Evolutionary conservation across 2,888 invertebrate genomes (phyloP), one percentile per base, ranked within the genome.

Genomic region (Drepanosiphum platanoidis): DNA sequence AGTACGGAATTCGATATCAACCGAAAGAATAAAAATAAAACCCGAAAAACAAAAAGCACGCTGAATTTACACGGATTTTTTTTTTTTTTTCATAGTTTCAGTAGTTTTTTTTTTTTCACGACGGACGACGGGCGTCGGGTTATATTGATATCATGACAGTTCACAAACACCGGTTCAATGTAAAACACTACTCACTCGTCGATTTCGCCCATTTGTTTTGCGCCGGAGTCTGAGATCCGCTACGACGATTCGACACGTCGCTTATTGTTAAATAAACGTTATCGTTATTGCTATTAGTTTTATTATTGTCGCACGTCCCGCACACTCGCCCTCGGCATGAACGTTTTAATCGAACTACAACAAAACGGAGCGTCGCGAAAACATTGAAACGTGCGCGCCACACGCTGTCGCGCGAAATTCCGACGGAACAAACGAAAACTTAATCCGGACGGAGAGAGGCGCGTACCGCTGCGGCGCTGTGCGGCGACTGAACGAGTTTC

Each of bases 181-280:
- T n/a, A n/a, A n/a, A n/a, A n/a, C n/a, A 61, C 61, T 11, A 36
- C 77, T 61, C 61, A 77, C 77, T 36, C 61, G 77, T 34, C 36
- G 77, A 22, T 78, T 18, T 64, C 64, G 27, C 36, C 64, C 77
- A 78, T 78, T 75, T 75, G 3, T 15, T n/a, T n/a, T 46, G 39
- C n/a, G 13, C 27, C 18, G 30, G 30, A 0, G 3, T 30, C 15
- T 5, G 27, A 1, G 18, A 18, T 30, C 15, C 3, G 30, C 1
- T 42, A 42, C 8, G 30, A 42, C 8, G 30, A 2, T 27, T 8
- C 7, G 18, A 39, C 39, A 39, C 9, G 4, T n/a, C 13, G 70
- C 9, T 4, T 3, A 9, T 11, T 36, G 3, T 68, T 18, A 18
- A 52, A 22, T 52, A 42, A 11, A n/a, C n/a, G n/a, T n/a, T 18